A percentile compares a stretch with the other conserved stretches of the same genome.
phyloP scores from a whole-genome alignment of 2,888 invertebrate species.

The Ypsolopha sequella region DNA sequence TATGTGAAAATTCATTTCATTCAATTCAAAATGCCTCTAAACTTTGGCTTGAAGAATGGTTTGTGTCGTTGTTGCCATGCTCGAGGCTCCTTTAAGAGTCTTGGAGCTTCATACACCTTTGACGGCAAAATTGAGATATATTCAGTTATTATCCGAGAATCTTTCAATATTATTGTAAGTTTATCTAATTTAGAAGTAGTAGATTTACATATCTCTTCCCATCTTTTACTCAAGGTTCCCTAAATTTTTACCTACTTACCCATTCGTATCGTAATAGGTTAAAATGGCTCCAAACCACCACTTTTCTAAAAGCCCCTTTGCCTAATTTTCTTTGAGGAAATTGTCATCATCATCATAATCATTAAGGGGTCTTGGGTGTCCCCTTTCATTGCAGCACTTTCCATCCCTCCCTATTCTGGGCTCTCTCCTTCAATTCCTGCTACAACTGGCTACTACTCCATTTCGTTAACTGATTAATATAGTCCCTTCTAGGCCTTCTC shows the following conservation, averaged over 20 bases:
- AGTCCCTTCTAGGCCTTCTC: no score
- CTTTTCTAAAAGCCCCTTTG: neutral
- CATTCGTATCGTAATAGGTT: neutral
- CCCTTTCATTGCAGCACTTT: no score
- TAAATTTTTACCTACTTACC: no score
- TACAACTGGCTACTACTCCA: no score
- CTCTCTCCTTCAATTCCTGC: no score
- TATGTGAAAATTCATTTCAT: no score
- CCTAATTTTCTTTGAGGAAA: neutral
- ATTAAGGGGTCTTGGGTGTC: no score
- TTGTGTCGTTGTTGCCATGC: slow-evolving; percentile 52
- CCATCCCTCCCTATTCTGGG: no score
- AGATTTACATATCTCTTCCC: neutral
- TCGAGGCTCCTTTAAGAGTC: slow-evolving; percentile 33
- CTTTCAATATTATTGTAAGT: slow-evolving; percentile 40
- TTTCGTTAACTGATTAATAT: no score
- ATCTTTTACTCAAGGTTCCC: neutral
- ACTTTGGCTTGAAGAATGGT: slow-evolving; percentile 12
- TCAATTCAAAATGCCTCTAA: no score
- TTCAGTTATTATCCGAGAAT: slow-evolving; percentile 29
- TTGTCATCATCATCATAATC: no score
- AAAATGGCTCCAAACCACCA: neutral
- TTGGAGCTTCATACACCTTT: slow-evolving; percentile 18
- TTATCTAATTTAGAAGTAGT: no score
- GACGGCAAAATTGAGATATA: slow-evolving; percentile 29